phyloP scores from a whole-genome alignment of 2,888 invertebrate genomes.

The Scaptomyza cyrtandrae region DNA sequence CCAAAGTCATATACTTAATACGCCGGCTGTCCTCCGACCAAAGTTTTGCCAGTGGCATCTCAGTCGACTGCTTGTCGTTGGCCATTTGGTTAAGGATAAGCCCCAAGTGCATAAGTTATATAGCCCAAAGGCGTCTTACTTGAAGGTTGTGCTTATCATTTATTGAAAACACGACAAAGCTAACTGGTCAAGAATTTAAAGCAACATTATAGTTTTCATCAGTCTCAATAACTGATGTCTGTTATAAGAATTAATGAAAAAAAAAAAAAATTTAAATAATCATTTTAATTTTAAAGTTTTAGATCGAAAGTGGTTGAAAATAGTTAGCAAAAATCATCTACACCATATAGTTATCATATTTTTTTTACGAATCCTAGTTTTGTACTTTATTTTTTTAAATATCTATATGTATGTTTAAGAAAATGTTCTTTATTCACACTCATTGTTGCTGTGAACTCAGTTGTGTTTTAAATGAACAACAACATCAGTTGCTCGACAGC shows the following conservation, averaged over 20 bases:
- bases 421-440: no score
- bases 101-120: slow-evolving; percentile 56
- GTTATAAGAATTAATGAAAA: no score
- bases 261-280: no score
- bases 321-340: no score
- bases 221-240: no score
- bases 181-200: background rate
- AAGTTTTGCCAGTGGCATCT: slow-evolving; percentile 34
- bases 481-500: background rate
- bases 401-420: no score
- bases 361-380: no score
- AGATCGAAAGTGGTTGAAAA: no score
- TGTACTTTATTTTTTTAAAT: no score
- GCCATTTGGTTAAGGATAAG: slow-evolving; percentile 45
- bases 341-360: no score
- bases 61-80: slow-evolving; percentile 34
- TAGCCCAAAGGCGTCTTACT: slow-evolving; percentile 21
- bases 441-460: no score
- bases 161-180: slow-evolving; percentile 27
- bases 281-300: no score
- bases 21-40: slow-evolving; percentile 44
- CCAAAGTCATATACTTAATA: slow-evolving; percentile 58
- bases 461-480: background rate
- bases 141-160: slow-evolving; percentile 18
- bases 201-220: background rate